Evolutionary conservation across 2,113 vertebrate genomes (phyloP), one percentile per base, ranked within the genome.

Genomic region (Malurus melanocephalus): DNA sequence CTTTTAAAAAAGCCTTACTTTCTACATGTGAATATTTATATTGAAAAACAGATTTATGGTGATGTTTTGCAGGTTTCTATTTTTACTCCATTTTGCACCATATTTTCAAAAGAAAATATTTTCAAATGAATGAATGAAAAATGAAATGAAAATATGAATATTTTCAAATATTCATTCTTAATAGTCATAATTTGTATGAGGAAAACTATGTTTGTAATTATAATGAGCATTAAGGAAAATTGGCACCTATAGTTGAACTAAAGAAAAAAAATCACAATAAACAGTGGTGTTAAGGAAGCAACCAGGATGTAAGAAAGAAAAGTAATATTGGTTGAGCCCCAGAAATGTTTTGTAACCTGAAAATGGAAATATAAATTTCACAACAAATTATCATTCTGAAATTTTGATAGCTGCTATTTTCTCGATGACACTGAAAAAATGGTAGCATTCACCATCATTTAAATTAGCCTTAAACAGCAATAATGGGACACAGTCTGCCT

Each of bases 1-100:
- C 27, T 33, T 65, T 4, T 3, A 55, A 19, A n/a, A 43, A 1
- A 0, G 0, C 3, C 4, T 26, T 62, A 17, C 10, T 45, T 57
- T 12, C 6, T 45, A 10, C 7, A 33, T 20, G 7, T 60, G 35
- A 76, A 43, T 68, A 68, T 23, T 15, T 10, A 6, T n/a, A 49
- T 12, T 56, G 40, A 72, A 85, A 76, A 48, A 11, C 5, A 56
- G 13, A 38, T 51, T 79, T 51, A 21, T 7, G 3, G 4, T 35
- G 13, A 10, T 20, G 9, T 56, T 68, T 71, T 65, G 1, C 16
- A n/a, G 3, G 6, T 45, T 33, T 53, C 24, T 59, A 21, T 43
- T 59, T 61, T 68, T 55, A 35, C 7, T 48, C 13, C 1, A 19
- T 46, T 59, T 78, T 33, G 28, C 78, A 55, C 2, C 7, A 20